Base-by-base conservation (phyloP, 2,888 invertebrate genomes). In the Chorisops tibialis region DNA sequence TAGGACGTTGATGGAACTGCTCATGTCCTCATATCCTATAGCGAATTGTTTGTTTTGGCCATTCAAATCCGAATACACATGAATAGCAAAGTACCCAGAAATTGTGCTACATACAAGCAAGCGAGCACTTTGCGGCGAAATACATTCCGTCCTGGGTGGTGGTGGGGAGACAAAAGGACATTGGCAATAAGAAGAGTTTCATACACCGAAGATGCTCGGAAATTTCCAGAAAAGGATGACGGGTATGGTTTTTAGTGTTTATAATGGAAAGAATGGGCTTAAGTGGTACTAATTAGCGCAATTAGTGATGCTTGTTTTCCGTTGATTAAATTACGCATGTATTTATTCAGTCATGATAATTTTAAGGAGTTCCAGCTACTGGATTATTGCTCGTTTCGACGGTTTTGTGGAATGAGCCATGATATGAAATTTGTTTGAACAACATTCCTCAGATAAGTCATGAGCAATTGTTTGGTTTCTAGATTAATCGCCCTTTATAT, bases 251-350 rank as follows among this genome's bases (percentile, higher is more conserved):
- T 21, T 48, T 38, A 59, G 59, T 59, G 47, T 48, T 47, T 48
- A 38, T 48, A 59, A 59, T 59, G 48, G 39, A 48, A 62, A 59
- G 59, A 62, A 62, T 62, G 61, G 62, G 54, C 50, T 62, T 65
- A 66, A 66, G 63, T 66, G 63, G 62, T 66, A 62, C 65, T 66
- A 66, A 66, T 66, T 66, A 62, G 64, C 48, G 63, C 63, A 66
- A 66, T 66, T 66, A 66, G 65, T 59, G 60, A 49, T 66, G 63
- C 65, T 66, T 66, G 65, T 66, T 66, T 65, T 64, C 63, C 63
- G 63, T 66, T 66, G 60, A 66, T 66, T 66, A 64, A 66, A 66
- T 64, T 66, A 64, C 51, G 41, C 50, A 64, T 63, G 62, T 62
- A 62, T 65, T 59, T 68, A 68, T 54, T 62, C 59, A 37, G 41